These are phyloP conservation scores for Thalpophila matura DNA, from an alignment of 2,888 invertebrate species.

Conservation along the genomic window DNA sequence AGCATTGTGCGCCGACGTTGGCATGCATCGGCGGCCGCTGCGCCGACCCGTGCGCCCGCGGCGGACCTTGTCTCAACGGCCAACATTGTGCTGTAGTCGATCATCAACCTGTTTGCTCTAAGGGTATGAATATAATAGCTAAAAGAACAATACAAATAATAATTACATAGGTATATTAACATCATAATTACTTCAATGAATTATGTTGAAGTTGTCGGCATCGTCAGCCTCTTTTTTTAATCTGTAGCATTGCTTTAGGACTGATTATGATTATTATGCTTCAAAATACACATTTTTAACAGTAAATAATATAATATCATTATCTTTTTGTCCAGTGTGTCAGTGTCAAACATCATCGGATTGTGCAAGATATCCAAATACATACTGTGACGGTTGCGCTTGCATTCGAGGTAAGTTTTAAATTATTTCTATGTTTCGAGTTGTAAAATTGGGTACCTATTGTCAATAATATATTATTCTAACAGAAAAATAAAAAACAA, in stretches of 20 bases:
- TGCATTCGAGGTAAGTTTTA: constrained; percentile 91
- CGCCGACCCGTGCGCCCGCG: constrained; percentile 94
- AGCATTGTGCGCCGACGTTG: constrained; percentile 94
- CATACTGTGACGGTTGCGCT: constrained; percentile 93
- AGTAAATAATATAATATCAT: constrained; percentile 6
- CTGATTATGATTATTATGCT: not conserved
- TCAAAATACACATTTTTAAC: not conserved
- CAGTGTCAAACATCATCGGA: constrained; percentile 93
- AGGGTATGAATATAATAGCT: constrained; percentile 86
- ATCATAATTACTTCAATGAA: too few species aligned
- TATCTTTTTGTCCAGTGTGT: constrained; percentile 89
- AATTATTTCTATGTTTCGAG: not conserved
- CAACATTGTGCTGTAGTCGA: constrained; percentile 96
- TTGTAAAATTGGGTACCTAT: too few species aligned
- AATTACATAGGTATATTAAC: too few species aligned
- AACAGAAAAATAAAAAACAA: not conserved
- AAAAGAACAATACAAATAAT: not conserved
- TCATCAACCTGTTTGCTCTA: constrained; percentile 96
- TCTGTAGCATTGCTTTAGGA: not conserved
- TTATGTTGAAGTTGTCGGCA: too few species aligned
- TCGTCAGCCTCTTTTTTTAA: too few species aligned
- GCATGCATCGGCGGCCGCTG: constrained; percentile 95
- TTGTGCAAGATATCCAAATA: constrained; percentile 90
- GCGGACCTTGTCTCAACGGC: constrained; percentile 93
- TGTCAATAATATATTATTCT: too few species aligned